phyloP scores from a whole-genome alignment of 2,113 vertebrate species.

The Xyrauchen texanus region DNA sequence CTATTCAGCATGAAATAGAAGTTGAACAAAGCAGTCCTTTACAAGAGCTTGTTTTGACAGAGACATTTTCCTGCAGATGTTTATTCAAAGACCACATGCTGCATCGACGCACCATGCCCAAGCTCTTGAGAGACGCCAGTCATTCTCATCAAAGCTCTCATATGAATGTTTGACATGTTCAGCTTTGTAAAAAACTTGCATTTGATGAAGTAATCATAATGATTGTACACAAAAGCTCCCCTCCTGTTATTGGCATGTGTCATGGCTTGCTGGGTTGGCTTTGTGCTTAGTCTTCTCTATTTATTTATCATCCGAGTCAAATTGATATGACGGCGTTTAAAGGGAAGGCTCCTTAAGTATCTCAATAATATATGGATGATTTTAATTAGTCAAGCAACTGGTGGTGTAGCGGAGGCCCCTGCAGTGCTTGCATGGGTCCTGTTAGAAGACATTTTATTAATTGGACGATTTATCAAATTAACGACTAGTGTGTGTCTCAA shows the following conservation, averaged over 20 bases:
- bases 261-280: conserved; percentile 45
- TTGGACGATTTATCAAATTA: conserved; percentile 55
- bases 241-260: conserved; percentile 54
- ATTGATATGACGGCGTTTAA: conserved; percentile 31
- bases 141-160: conserved; percentile 45
- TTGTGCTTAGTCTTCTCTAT: conserved; percentile 20
- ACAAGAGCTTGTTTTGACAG: conserved; percentile 55
- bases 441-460: conserved; percentile 52
- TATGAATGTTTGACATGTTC: conserved; percentile 46
- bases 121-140: conserved; percentile 45
- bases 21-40: conserved; percentile 52
- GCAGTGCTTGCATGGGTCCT: conserved; percentile 46
- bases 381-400: conserved; percentile 55
- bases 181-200: conserved; percentile 40
- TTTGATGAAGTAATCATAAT: conserved; percentile 56
- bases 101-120: conserved; percentile 40
- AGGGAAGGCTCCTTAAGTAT: background rate
- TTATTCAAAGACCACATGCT: conserved; percentile 59
- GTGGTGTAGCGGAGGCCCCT: conserved; percentile 36
- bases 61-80: conserved; percentile 57
- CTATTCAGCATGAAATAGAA: conserved; percentile 46
- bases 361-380: conserved; percentile 46
- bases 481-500: conserved; percentile 36
- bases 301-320: conserved; percentile 44
- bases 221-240: conserved; percentile 48